Base-by-base conservation (phyloP, 2,113 vertebrate genomes). In the Cavia aperea region DNA sequence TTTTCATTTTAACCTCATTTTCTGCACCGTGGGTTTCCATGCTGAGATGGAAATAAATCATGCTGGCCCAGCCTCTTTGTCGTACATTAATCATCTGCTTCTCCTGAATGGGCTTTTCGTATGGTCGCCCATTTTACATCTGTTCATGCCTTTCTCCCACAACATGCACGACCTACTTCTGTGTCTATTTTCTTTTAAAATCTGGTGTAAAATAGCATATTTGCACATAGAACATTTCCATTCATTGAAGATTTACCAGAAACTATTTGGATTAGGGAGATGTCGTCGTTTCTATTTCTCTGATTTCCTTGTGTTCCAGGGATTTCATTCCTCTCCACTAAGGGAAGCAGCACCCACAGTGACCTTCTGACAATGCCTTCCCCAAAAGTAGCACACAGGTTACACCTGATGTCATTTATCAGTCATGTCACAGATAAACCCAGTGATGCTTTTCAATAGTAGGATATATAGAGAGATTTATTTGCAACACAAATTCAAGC, bases 1-100 rank as follows among this genome's bases (percentile, higher is more conserved):
- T 96, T 94, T 96, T 96, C 96, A 96, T 93, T 94, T 94, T 93
- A 96, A 92, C 94, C 89, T 97, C 93, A 97, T 96, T 97, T 97
- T 96, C 96, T 96, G 93, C 95, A 90, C 92, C 33, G 0, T 88
- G 62, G 93, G 84, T 93, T 95, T 94, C 93, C 91, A 93, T 93
- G 93, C 56, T 88, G 96, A 92, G 96, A 66, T 92, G 81, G 94
- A 95, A 86, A 96, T 97, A 95, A 95, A 96, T 95, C 95, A 95
- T n/a, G 15, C 93, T 92, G 91, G 93, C 94, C 78, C 73, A 75
- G 16, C 85, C 58, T 88, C 89, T 95, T 93, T 93, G 81, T 88
- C 39, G 78, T 66, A 26, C 89, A 95, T 96, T 95, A 95, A 96
- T 96, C 95, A 96, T 72, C 72, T 46, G 56, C 33, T 92, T 95